A percentile compares a stretch with the other conserved stretches of the same genome.
Evolutionary conservation across 1,140 invertebrate genomes (phyloP).

Genomic region (Drosophila dunni): DNA sequence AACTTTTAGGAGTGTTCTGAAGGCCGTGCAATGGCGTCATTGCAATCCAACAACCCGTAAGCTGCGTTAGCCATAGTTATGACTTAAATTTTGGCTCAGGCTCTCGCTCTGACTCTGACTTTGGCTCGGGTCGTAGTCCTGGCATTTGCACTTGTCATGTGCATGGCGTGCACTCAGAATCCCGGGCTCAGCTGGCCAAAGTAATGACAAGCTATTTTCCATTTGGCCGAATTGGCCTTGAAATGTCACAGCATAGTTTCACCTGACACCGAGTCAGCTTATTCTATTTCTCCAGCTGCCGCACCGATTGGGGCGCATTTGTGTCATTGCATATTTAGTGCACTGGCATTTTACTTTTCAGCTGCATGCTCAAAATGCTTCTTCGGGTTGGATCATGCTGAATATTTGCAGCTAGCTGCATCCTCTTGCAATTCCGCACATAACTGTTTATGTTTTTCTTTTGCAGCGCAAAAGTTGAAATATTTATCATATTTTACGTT

Average conservation of each 20-base stretch:
- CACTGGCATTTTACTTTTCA: slow-evolving; percentile 19
- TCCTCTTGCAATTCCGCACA: slow-evolving; percentile 59
- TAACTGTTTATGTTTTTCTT: slow-evolving; percentile 56
- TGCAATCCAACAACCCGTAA: slow-evolving; percentile 8
- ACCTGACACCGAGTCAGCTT: slow-evolving; percentile 45
- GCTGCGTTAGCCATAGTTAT: background rate
- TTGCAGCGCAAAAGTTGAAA: slow-evolving; percentile 73
- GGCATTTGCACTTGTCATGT: slow-evolving; percentile 38
- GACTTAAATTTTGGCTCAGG: background rate
- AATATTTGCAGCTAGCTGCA: slow-evolving; percentile 61
- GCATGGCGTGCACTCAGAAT: slow-evolving; percentile 31
- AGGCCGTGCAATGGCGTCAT: slow-evolving; percentile 51
- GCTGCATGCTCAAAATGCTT: slow-evolving; percentile 63
- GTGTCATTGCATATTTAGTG: slow-evolving; percentile 73
- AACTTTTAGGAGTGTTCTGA: slow-evolving; percentile 22
- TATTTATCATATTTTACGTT: slow-evolving; percentile 83
- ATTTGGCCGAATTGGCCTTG: slow-evolving; percentile 65
- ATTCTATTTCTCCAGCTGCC: slow-evolving; percentile 17
- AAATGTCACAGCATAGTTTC: slow-evolving; percentile 52
- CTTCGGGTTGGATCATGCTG: slow-evolving; percentile 39
- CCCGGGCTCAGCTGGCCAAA: slow-evolving; percentile 38
- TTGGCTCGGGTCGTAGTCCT: background rate
- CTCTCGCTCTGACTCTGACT: background rate
- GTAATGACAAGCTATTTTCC: slow-evolving; percentile 73
- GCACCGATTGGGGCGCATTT: slow-evolving; percentile 56